Evolutionary conservation across 2,888 invertebrate genomes (phyloP), one percentile per base, ranked within the genome.

Genomic region (Morpho deidamia): DNA sequence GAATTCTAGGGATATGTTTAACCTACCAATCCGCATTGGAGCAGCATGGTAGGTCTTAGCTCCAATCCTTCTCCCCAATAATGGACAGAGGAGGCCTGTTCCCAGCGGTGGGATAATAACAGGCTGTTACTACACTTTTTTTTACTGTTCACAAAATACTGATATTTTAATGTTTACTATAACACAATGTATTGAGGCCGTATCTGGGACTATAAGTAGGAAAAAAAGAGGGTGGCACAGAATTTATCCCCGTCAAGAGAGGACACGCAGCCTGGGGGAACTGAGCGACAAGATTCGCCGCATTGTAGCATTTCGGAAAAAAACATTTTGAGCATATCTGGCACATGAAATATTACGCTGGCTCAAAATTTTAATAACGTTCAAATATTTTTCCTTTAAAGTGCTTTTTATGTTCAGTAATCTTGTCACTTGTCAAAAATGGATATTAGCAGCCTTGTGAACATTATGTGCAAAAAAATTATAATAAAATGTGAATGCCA

Each of bases 171-270:
- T 11, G 39, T 41, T 48, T 34, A 0, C 7, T 12, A 12, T 11
- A 42, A 34, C 10, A 33, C n/a, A 33, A 43, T 23, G 44, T 50
- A 10, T 61, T 58, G 63, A 57, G 59, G 44, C 60, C 64, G 60
- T 64, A 58, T 67, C 58, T 56, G 50, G 53, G 56, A 58, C 62
- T 69, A 67, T 54, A 58, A 58, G 58, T 52, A 52, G 61, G 68
- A 70, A 76, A 76, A 76, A 65, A 69, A 63, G 68, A 77, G 82
- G 81, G 81, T 76, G 75, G 73, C 63, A 23, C 23, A 55, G 59
- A 71, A 74, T 69, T 70, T 66, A 70, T 71, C 69, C 69, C 66
- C 66, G 68, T 63, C 66, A 63, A 60, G 64, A 67, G 68, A 66
- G 60, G 65, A 56, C 57, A 57, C 51, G 53, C 56, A 45, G 61